A percentile compares a stretch with the other conserved stretches of the same genome.
Conservation (phyloP, 2,797 vertebrate species). For the Prionace glauca region DNA sequence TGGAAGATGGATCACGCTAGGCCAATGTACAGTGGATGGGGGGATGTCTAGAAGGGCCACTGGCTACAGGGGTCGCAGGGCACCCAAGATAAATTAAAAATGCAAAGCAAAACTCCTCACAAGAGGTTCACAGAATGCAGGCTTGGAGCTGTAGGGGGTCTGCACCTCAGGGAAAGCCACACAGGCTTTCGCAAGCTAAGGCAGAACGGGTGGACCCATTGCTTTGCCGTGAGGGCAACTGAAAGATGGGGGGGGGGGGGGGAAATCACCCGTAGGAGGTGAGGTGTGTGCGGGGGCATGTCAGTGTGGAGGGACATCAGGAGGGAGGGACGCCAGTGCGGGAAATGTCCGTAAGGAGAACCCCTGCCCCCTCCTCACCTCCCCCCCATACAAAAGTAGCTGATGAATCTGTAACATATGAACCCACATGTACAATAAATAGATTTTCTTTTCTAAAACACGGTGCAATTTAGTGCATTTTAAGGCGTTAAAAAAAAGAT, state of each 20-base stretch:
- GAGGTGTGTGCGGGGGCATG: too few species aligned
- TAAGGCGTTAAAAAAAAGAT: not conserved
- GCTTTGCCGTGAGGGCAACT: not conserved
- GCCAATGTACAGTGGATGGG: too few species aligned
- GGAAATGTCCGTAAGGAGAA: too few species aligned
- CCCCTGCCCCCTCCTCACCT: too few species aligned
- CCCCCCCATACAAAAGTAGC: not conserved
- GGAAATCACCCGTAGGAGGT: too few species aligned
- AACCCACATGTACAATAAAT: not conserved
- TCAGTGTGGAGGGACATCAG: too few species aligned
- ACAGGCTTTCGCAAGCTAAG: not conserved
- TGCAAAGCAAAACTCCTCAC: not conserved
- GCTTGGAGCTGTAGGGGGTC: not conserved
- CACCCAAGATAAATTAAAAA: too few species aligned
- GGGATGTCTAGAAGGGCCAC: not conserved
- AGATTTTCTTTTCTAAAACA: too few species aligned
- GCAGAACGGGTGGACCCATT: not conserved
- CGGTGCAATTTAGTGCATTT: conserved; percentile 1
- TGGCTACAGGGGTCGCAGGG: too few species aligned
- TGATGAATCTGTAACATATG: not conserved
- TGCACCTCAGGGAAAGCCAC: not conserved
- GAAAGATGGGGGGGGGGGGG: not conserved
- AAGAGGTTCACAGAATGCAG: not conserved
- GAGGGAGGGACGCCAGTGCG: too few species aligned
- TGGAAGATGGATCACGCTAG: too few species aligned